These are phyloP conservation scores for Melospiza melodia DNA, from an alignment of 2,113 vertebrate species.

Conservation along the genomic window DNA sequence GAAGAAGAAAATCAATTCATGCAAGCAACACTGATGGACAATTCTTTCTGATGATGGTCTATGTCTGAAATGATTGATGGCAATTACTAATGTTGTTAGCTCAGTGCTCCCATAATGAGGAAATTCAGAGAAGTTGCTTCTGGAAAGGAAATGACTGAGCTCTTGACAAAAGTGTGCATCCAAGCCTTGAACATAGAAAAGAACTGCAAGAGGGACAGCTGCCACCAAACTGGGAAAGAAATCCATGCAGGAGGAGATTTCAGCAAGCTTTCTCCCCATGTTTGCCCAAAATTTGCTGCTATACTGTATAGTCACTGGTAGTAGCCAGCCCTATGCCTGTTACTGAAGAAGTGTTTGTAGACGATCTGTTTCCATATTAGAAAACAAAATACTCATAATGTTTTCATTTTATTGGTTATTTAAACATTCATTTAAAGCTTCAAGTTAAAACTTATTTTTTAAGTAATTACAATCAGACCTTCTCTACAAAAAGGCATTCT, in stretches of 20 bases:
- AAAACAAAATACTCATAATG: background rate
- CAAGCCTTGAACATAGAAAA: background rate
- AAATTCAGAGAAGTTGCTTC: constrained; percentile 11
- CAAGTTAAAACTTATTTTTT: background rate
- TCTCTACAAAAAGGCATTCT: background rate
- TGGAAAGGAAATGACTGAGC: background rate
- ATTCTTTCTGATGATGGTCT: background rate
- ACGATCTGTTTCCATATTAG: background rate
- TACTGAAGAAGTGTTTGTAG: background rate
- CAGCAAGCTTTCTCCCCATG: background rate
- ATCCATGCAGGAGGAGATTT: background rate
- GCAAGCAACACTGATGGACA: background rate
- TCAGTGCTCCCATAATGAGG: constrained; percentile 1
- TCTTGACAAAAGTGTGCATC: background rate
- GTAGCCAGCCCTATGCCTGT: background rate
- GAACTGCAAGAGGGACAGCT: background rate
- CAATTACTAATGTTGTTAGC: background rate
- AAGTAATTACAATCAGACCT: background rate
- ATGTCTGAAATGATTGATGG: constrained; percentile 19
- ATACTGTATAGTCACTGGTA: background rate
- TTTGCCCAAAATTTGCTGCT: background rate
- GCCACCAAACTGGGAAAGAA: background rate
- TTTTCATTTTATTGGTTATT: background rate
- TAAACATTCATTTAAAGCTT: background rate
- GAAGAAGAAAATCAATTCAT: constrained; percentile 20